phyloP scores from a whole-genome alignment of 2,113 vertebrate species.

The Rhinoptilus africanus region DNA sequence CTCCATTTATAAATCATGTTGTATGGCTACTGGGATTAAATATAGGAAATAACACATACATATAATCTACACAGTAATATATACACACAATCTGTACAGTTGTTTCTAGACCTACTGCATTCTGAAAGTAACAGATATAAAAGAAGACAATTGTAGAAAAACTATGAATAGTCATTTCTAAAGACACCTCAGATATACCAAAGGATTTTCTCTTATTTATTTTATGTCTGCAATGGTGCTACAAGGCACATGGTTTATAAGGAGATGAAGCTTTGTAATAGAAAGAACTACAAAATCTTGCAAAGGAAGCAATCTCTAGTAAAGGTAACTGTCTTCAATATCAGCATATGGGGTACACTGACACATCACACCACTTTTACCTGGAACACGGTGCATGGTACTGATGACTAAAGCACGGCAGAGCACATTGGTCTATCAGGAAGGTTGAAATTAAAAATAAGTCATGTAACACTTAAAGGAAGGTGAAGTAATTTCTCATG shows the following conservation, averaged over 20 bases:
- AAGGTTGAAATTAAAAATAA: not conserved
- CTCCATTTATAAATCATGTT: not conserved
- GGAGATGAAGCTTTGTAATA: not conserved
- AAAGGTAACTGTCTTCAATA: not conserved
- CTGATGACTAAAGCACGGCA: not conserved
- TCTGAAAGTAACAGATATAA: not conserved
- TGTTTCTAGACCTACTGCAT: not conserved
- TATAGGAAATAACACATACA: not conserved
- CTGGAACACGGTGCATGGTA: not conserved
- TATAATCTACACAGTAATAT: too few relatives aligned
- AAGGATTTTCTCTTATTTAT: not conserved
- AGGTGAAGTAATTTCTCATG: not conserved
- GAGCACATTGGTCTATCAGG: not conserved
- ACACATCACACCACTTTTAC: not conserved
- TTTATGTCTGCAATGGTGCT: not conserved
- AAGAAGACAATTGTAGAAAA: not conserved
- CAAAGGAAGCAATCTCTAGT: not conserved
- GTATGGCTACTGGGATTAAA: not conserved
- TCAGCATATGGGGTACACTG: not conserved
- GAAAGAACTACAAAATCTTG: not conserved
- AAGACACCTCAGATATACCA: not conserved
- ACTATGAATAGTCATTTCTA: not conserved
- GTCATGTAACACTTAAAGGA: not conserved
- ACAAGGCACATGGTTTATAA: not conserved
- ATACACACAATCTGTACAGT: not conserved